Conservation (phyloP, 1,140 invertebrate genomes). For the Periplaneta americana region DNA sequence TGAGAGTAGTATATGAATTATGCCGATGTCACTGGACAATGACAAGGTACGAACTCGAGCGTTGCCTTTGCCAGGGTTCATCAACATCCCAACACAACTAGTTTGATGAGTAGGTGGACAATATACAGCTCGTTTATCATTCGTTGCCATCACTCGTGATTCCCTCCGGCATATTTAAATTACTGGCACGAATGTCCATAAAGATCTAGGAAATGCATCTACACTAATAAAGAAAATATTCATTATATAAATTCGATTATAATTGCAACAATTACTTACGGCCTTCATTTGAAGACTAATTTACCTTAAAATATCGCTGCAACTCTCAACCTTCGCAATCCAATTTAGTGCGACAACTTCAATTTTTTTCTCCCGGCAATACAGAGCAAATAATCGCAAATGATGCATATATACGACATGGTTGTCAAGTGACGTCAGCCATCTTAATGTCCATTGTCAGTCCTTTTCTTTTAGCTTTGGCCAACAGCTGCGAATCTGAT, state of each 20-base stretch:
- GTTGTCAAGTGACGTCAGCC: too few relatives aligned
- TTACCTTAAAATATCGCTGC: background rate
- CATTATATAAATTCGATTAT: background rate
- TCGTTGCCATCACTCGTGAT: background rate
- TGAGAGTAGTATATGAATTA: too few relatives aligned
- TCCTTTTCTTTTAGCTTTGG: too few relatives aligned
- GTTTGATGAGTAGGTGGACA: background rate
- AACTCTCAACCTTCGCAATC: too few relatives aligned
- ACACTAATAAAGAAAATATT: background rate
- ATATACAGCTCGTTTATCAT: background rate
- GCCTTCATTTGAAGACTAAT: background rate
- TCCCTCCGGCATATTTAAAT: background rate
- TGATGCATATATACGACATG: too few relatives aligned
- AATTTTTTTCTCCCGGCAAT: too few relatives aligned
- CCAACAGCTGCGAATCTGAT: too few relatives aligned
- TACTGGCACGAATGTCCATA: background rate
- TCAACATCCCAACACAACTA: background rate
- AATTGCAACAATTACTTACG: background rate
- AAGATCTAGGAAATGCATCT: background rate
- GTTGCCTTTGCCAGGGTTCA: background rate
- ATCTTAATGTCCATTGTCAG: too few relatives aligned
- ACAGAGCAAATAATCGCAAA: too few relatives aligned
- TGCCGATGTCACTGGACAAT: too few relatives aligned
- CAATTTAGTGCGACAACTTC: too few relatives aligned
- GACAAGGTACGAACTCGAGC: too few relatives aligned